Base-by-base conservation (phyloP, 2,113 vertebrate genomes). In the Malurus elegans region DNA sequence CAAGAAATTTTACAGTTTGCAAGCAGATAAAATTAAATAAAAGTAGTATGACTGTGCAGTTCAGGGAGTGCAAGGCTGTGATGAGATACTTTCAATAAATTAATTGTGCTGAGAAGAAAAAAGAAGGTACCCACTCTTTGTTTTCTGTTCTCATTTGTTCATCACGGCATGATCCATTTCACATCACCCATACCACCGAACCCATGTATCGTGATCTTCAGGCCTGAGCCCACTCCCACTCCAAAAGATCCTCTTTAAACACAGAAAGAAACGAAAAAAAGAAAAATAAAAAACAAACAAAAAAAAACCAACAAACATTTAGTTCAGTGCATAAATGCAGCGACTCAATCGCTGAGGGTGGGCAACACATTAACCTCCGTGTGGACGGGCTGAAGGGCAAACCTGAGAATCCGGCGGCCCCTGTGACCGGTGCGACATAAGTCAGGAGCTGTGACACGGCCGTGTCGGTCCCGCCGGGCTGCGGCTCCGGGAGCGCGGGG, bases 201-300 rank as follows among this genome's bases (percentile, higher is more conserved):
- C 8, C 12, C 25, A 0, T 2, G 5, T 70, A 38, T 8, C 3
- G 0, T 31, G 29, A 25, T 25, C 57, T 31, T 32, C 36, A 14
- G 70, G 25, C 42, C 53, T 4, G 4, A 57, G 31, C 26, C 23
- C 58, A 8, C 10, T 57, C 25, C 18, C 47, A 6, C 47, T 82
- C 57, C 38, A 34, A 53, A 54, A n/a, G 29, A 44, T 32, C 17
- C 8, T 57, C 31, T 81, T 87, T 71, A 69, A 80, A 23, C 26
- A 12, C 12, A 26, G 17, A 5, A 28, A 3, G 9, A 6, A 8
- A 6, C 3, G 24, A 28, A n/a, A n/a, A 5, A 31, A n/a, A 34
- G 12, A 38, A 12, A 18, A 9, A 4, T 6, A 0, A 1, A 4
- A 40, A 15, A 18, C n/a, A n/a, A n/a, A n/a, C n/a, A 48, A 25